A percentile compares a stretch with the other conserved stretches of the same genome.
Evolutionary conservation across 2,113 vertebrate genomes (phyloP).

Genomic region (Psephotus haematonotus): DNA sequence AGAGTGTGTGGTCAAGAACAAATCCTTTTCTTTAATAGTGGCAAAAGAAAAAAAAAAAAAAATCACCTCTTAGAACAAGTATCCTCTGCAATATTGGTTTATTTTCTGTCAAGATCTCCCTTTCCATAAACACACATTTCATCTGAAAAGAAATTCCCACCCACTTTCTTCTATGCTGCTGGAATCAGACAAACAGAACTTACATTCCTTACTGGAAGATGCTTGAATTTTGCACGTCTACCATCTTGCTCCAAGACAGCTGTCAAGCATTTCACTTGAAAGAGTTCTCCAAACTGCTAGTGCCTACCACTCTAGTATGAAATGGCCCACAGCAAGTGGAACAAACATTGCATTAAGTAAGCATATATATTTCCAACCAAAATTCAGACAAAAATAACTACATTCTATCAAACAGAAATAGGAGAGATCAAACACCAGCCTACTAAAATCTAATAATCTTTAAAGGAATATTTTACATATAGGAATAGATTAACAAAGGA

Average conservation of each 20-base stretch:
- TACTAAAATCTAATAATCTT: background rate
- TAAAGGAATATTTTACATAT: background rate
- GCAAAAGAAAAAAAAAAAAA: background rate
- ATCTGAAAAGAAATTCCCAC: background rate
- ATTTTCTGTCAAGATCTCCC: background rate
- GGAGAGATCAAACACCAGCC: background rate
- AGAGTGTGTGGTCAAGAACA: background rate
- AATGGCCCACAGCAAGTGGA: background rate
- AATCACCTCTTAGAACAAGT: background rate
- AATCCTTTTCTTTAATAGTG: background rate
- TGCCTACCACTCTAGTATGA: background rate
- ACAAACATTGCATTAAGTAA: background rate
- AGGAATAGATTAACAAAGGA: background rate
- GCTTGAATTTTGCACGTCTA: background rate
- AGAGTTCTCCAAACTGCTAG: background rate
- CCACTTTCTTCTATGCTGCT: background rate
- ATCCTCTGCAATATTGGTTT: background rate
- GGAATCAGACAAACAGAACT: background rate
- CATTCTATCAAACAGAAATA: background rate
- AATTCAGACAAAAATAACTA: background rate
- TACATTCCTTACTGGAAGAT: background rate
- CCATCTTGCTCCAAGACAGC: background rate
- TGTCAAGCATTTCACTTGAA: background rate
- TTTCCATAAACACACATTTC: background rate
- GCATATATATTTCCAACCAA: background rate